A percentile compares a stretch with the other conserved stretches of the same genome.
Evolutionary conservation across 1,140 invertebrate species (phyloP).

Genomic region (Carposina sasakii): DNA sequence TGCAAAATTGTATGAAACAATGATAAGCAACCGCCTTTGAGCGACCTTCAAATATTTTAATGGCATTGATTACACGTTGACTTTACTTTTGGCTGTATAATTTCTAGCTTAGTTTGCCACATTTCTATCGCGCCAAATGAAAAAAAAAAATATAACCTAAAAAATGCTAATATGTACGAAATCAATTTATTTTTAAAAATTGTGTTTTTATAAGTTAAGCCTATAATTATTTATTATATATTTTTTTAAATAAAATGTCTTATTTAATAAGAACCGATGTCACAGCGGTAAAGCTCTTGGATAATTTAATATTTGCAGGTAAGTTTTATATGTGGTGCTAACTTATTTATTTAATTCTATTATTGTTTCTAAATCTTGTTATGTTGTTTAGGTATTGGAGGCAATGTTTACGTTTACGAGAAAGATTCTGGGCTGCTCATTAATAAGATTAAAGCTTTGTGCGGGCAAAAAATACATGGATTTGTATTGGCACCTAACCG

Average conservation of each 20-base stretch:
- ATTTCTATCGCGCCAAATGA: no score
- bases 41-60: no score
- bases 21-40: no score
- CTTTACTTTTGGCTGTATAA: no score
- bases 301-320: constrained; percentile 43
- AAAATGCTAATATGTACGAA: no score
- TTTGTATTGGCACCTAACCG: constrained; percentile 31
- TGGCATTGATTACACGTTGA: no score
- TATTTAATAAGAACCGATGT: constrained; percentile 45
- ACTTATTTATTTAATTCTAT: constrained; percentile 5
- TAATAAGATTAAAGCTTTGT: constrained; percentile 28
- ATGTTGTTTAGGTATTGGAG: constrained; percentile 42
- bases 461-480: constrained; percentile 55
- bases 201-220: no score
- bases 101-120: no score
- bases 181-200: no score
- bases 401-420: constrained; percentile 35
- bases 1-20: no score
- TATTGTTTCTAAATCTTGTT: constrained; percentile 16
- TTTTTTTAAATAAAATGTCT: constrained; percentile 32
- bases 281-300: constrained; percentile 46
- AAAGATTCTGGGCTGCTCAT: constrained; percentile 25
- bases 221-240: constrained; percentile 7
- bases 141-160: no score
- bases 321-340: constrained; percentile 8